Evolutionary conservation across 53 echinoderm and acorn worm genomes (phyloP), one percentile per base, ranked within the genome.

Genomic region (Antedon mediterranea): DNA sequence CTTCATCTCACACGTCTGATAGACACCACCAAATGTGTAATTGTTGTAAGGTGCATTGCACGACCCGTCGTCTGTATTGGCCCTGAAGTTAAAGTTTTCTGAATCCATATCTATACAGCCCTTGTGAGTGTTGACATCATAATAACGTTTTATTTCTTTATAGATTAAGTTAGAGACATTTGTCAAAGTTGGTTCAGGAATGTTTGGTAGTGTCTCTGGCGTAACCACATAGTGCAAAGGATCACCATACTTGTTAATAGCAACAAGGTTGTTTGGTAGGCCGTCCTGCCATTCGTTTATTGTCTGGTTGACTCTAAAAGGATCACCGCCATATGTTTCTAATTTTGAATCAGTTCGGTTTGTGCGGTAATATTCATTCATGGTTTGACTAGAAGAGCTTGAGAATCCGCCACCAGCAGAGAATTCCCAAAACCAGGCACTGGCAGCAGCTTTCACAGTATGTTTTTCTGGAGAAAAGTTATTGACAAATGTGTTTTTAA

Each of bases 21-120:
- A 85, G 20, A 80, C 85, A 41, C 85, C 85, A 20, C 85, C 80
- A 43, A 80, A 85, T 3, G 85, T 75, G 80, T 79, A 79, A 72
- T 85, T 80, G 71, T 75, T 79, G 71, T 43, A 34, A 28, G 43
- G 72, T 32, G 76, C 72, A 72, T 75, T 34, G 42, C 85, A 85
- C 0, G 80, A 75, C 29, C 33, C 80, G 42, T 85, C 85, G 31
- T 85, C 80, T 32, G 80, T n/a, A 14, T 85, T 85, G 0, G 85
- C 80, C 27, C 37, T 75, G 76, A 75, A 85, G 76, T 76, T 80
- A 34, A 85, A 85, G 72, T 85, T 85, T 15, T 80, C 77, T 29
- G 79, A 73, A n/a, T 80, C 76, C 30, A 78, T 32, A 7, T 75
- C 29, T 26, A 77, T 85, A 71, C 85, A 85, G 2, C 85, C 85